phyloP scores from a whole-genome alignment of 2,888 invertebrate genomes.

The Agrotis clavis region DNA sequence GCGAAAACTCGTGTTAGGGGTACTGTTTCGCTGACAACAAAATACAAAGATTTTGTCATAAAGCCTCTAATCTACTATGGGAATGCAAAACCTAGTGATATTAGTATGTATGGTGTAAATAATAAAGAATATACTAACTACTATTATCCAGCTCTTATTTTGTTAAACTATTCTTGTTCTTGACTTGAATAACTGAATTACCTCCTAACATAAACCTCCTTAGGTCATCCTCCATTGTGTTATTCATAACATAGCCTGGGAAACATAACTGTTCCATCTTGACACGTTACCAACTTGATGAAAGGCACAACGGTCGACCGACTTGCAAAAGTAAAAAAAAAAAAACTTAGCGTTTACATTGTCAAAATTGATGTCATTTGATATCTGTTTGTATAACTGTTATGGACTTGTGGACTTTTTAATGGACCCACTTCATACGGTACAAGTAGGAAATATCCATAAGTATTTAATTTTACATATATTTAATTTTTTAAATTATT shows the following conservation, averaged over 20 bases:
- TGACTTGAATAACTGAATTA: neutral
- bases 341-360: neutral
- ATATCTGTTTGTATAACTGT: neutral
- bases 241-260: constrained; percentile 21
- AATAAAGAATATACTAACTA: too few relatives aligned
- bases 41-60: too few relatives aligned
- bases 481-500: too few relatives aligned
- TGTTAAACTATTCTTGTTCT: too few relatives aligned
- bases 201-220: neutral
- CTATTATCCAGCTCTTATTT: too few relatives aligned
- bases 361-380: constrained; percentile 17
- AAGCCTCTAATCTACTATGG: too few relatives aligned
- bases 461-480: too few relatives aligned
- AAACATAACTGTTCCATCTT: constrained; percentile 47
- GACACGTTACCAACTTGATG: constrained; percentile 33
- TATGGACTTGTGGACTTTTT: neutral
- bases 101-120: too few relatives aligned
- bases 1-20: too few relatives aligned
- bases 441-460: neutral
- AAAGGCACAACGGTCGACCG: constrained; percentile 44
- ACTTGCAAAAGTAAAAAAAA: constrained; percentile 3
- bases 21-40: too few relatives aligned
- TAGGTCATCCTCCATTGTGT: constrained; percentile 32
- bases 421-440: neutral
- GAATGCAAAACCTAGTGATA: too few relatives aligned